A percentile compares a stretch with the other conserved stretches of the same genome.
Conservation (phyloP, 2,797 vertebrate genomes). For the Gorsachius magnificus region DNA sequence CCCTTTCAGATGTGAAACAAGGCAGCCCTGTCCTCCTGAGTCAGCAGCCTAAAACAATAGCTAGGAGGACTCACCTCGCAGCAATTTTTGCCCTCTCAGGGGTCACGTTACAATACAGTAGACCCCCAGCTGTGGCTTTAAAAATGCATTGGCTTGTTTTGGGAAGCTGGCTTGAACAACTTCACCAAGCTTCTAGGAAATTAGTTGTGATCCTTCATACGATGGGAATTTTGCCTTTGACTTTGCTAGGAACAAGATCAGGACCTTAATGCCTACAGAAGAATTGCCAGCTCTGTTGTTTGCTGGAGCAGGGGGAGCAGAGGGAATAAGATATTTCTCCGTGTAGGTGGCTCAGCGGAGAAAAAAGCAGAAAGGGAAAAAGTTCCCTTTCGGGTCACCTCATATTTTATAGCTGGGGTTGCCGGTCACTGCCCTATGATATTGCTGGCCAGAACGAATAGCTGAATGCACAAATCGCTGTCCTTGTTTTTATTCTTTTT, state of each 20-base stretch:
- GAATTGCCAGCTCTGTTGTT: not conserved
- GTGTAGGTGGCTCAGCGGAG: not conserved
- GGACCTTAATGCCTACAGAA: conserved; percentile 18
- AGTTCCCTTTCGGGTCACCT: not conserved
- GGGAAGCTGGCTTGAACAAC: not conserved
- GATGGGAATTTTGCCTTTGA: conserved; percentile 42
- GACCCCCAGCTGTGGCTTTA: conserved; percentile 13
- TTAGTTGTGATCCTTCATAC: conserved; percentile 19
- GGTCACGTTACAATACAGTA: conserved; percentile 3
- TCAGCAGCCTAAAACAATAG: conserved; percentile 53
- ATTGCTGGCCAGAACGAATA: not conserved
- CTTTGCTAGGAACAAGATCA: conserved; percentile 35
- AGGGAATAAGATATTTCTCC: not conserved
- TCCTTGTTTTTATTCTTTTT: not conserved
- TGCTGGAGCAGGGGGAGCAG: not conserved
- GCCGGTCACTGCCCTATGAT: not conserved
- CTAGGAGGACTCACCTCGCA: conserved; percentile 14
- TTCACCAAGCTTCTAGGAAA: conserved; percentile 6
- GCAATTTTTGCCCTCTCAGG: conserved; percentile 26
- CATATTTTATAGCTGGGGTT: not conserved
- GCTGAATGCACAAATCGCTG: not conserved
- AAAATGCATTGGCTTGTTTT: conserved; percentile 50
- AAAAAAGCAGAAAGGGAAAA: not conserved
- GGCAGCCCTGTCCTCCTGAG: conserved; percentile 31
- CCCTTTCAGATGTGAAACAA: conserved; percentile 41